phyloP scores from a whole-genome alignment of 1,140 invertebrate genomes.

The Apocrypta bakeri region DNA sequence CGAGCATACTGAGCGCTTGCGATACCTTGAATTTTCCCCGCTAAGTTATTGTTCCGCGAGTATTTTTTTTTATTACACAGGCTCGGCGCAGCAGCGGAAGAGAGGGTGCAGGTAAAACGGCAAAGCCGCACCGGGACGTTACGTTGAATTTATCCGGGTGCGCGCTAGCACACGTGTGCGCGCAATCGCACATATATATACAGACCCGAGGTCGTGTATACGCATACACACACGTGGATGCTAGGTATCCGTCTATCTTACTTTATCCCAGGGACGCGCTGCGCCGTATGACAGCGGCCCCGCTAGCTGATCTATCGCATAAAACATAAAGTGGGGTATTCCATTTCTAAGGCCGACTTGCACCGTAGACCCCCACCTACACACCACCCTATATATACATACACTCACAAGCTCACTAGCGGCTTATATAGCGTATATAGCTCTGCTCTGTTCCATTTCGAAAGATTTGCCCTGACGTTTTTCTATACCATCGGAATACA shows the following conservation, averaged over 20 bases:
- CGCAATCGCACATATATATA: not conserved
- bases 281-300: slow-evolving; percentile 70
- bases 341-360: slow-evolving; percentile 69
- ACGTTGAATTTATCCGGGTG: slow-evolving; percentile 71
- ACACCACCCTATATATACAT: not conserved
- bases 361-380: slow-evolving; percentile 13
- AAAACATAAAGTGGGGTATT: slow-evolving; percentile 74
- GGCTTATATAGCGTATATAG: not conserved
- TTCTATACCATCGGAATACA: slow-evolving; percentile 36
- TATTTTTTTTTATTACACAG: slow-evolving; percentile 32
- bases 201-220: slow-evolving; percentile 33
- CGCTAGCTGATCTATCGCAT: slow-evolving; percentile 74
- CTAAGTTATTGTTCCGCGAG: slow-evolving; percentile 26
- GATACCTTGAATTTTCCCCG: slow-evolving; percentile 22
- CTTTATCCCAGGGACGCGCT: slow-evolving; percentile 71
- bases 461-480: slow-evolving; percentile 44
- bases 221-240: not conserved
- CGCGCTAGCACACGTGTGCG: not conserved
- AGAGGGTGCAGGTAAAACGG: slow-evolving; percentile 67
- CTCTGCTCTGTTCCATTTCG: slow-evolving; percentile 25
- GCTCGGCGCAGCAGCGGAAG: not conserved
- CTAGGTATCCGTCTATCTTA: slow-evolving; percentile 72
- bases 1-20: not conserved
- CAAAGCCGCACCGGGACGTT: slow-evolving; percentile 68
- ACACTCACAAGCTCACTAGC: not conserved